Conservation (phyloP, 1,140 invertebrate species). For the Teleogryllus occipitalis region DNA sequence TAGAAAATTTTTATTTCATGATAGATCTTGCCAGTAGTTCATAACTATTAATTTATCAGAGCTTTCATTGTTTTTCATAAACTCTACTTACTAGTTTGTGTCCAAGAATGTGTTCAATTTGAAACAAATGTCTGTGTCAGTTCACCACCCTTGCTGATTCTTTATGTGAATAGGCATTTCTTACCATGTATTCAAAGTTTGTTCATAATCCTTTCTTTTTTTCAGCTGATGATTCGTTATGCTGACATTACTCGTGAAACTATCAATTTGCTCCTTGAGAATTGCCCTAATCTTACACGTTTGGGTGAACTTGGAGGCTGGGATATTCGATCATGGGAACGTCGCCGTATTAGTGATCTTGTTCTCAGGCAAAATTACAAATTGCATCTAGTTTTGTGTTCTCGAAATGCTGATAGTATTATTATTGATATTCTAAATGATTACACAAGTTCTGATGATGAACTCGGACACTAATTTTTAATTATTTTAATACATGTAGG, state of each 20-base stretch:
- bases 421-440: slow-evolving; percentile 11
- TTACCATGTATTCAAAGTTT: not conserved
- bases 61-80: not conserved
- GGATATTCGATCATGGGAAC: slow-evolving; percentile 18
- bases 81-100: not conserved
- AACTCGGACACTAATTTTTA: not conserved
- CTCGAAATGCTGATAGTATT: slow-evolving; percentile 11
- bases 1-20: too few relatives aligned
- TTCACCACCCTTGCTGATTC: not conserved
- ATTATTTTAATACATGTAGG: not conserved
- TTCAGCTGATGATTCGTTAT: slow-evolving; percentile 9
- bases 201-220: not conserved
- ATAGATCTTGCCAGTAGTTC: too few relatives aligned
- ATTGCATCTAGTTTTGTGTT: slow-evolving; percentile 5
- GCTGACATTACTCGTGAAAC: slow-evolving; percentile 4
- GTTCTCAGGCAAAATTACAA: slow-evolving; percentile 10
- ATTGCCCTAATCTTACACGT: not conserved
- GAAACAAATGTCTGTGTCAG: too few relatives aligned
- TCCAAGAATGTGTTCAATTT: too few relatives aligned
- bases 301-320: slow-evolving; percentile 12
- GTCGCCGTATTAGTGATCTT: slow-evolving; percentile 4
- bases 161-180: not conserved
- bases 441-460: slow-evolving; percentile 12
- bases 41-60: not conserved
- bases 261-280: slow-evolving; percentile 10